phyloP scores from a whole-genome alignment of 1,140 invertebrate species.

The Sminthurinus signatus region DNA sequence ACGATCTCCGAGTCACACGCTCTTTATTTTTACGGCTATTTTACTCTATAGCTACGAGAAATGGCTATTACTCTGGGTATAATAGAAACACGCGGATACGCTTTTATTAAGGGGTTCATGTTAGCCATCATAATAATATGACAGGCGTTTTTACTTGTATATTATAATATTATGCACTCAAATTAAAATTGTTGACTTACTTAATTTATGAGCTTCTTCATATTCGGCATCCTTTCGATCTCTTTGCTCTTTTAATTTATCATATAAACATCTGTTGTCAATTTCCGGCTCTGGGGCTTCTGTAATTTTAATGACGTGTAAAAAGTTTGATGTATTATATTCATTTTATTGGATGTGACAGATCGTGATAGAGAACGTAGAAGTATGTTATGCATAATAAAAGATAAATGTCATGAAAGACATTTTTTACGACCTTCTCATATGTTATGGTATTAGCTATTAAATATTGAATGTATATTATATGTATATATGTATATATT shows the following conservation, averaged over 20 bases:
- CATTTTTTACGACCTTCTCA: neutral
- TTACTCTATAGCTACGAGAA: neutral
- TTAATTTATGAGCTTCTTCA: constrained; percentile 88
- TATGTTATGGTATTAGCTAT: no score
- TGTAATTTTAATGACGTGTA: constrained; percentile 46
- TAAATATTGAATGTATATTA: no score
- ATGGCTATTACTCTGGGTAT: no score
- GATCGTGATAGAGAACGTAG: no score
- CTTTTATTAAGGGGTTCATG: neutral
- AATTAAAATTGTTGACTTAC: constrained; percentile 56
- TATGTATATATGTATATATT: no score
- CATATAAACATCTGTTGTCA: constrained; percentile 76
- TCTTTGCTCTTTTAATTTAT: constrained; percentile 84
- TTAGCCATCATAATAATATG: neutral
- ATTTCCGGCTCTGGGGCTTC: constrained; percentile 66
- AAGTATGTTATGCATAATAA: no score
- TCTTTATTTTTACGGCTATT: neutral
- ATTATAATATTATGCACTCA: neutral
- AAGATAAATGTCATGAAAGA: neutral
- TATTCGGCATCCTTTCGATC: constrained; percentile 83
- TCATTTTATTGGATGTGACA: neutral
- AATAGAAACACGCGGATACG: neutral
- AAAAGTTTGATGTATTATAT: neutral
- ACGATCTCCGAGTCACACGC: neutral
- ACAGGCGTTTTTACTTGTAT: neutral